Evolutionary conservation across 2,113 vertebrate genomes (phyloP).

Genomic region (Psephotus haematonotus): DNA sequence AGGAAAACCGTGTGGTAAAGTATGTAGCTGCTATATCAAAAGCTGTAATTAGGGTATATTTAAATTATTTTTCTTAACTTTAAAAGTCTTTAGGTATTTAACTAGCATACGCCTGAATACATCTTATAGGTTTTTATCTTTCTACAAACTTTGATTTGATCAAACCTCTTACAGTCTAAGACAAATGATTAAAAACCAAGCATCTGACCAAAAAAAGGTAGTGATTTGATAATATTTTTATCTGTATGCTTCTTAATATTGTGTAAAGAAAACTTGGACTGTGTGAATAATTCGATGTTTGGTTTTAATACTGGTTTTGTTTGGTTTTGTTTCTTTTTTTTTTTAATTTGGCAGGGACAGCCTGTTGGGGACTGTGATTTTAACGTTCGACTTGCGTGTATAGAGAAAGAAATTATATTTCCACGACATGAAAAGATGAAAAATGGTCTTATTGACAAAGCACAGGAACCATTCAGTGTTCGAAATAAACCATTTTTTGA

Average conservation of each 20-base stretch:
- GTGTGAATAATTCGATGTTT: not conserved
- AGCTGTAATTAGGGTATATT: not conserved
- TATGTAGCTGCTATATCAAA: not conserved
- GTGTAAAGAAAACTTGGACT: not conserved
- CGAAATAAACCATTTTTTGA: slow-evolving; percentile 97
- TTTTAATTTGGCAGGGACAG: slow-evolving; percentile 82
- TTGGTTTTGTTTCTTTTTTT: not conserved
- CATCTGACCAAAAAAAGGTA: not conserved
- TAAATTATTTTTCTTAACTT: not conserved
- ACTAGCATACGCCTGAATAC: not conserved
- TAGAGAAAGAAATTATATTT: slow-evolving; percentile 96
- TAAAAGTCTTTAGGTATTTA: not conserved
- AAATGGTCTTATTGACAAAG: slow-evolving; percentile 93
- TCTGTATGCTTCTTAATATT: not conserved
- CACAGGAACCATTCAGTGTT: slow-evolving; percentile 94
- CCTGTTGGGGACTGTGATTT: slow-evolving; percentile 98
- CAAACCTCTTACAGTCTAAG: not conserved
- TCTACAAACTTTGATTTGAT: not conserved
- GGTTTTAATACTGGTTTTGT: slow-evolving; percentile 24
- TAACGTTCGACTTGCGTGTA: slow-evolving; percentile 90
- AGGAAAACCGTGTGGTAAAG: not conserved
- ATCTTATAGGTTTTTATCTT: not conserved
- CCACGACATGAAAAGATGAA: slow-evolving; percentile 96
- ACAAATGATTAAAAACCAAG: not conserved
- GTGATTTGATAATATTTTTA: not conserved